Conservation (phyloP, 1,140 invertebrate species). For the Centruroides vittatus region DNA sequence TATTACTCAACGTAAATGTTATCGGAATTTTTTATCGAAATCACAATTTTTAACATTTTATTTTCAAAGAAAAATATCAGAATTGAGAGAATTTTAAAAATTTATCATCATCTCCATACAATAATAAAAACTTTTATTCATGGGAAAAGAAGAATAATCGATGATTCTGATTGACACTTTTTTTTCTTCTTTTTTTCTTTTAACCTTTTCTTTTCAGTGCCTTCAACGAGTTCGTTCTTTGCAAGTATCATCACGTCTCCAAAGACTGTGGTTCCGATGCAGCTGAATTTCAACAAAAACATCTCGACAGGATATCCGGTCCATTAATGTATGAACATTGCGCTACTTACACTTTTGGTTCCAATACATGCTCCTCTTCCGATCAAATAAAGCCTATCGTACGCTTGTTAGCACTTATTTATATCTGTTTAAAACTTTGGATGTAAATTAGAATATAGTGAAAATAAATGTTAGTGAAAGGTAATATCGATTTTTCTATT, state of each 20-base stretch:
- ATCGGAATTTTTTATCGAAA: too few species aligned
- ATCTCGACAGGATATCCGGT: constrained; percentile 16
- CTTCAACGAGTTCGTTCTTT: constrained; percentile 15
- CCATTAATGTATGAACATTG: constrained; percentile 18
- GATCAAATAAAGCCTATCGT: too few species aligned
- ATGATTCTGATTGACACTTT: too few species aligned
- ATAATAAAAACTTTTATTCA: neutral
- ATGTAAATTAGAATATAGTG: too few species aligned
- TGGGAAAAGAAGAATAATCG: too few species aligned
- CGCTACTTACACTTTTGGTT: constrained; percentile 14
- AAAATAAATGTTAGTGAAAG: too few species aligned
- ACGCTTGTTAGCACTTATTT: too few species aligned
- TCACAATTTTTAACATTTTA: too few species aligned
- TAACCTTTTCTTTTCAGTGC: constrained; percentile 5
- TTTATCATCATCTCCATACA: neutral
- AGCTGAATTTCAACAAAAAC: constrained; percentile 8
- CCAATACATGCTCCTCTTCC: constrained; percentile 4
- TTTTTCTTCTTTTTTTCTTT: neutral
- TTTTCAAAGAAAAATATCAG: too few species aligned
- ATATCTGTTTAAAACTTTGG: too few species aligned
- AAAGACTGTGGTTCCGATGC: constrained; percentile 15
- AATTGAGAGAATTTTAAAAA: neutral
- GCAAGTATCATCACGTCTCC: constrained; percentile 12
- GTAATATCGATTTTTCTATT: too few species aligned
- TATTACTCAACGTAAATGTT: too few species aligned